Evolutionary conservation across 2,797 vertebrate species (phyloP).

Genomic region (Nannoperca australis): DNA sequence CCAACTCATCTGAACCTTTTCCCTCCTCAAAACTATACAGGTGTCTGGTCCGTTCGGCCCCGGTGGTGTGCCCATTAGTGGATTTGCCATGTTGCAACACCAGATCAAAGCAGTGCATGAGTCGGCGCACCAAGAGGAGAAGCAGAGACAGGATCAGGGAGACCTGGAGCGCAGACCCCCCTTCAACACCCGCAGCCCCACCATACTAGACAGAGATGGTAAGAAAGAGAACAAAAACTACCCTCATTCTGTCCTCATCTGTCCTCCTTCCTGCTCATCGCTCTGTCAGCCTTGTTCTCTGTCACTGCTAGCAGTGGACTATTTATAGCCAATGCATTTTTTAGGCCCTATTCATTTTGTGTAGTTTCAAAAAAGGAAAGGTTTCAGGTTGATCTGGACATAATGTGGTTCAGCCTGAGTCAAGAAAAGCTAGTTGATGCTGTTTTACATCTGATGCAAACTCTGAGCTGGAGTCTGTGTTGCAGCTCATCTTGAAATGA

Average conservation of each 20-base stretch:
- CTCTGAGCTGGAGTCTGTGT: constrained; percentile 11
- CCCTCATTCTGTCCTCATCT: constrained; percentile 21
- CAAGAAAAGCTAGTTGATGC: constrained; percentile 31
- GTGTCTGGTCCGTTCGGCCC: constrained; percentile 79
- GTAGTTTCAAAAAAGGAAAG: constrained; percentile 24
- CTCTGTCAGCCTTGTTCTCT: constrained; percentile 36
- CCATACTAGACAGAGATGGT: constrained; percentile 93
- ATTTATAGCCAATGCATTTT: constrained; percentile 55
- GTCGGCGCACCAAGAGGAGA: constrained; percentile 93
- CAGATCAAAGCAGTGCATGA: constrained; percentile 97
- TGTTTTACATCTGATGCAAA: constrained; percentile 36
- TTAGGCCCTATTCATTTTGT: constrained; percentile 43
- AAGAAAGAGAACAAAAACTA: constrained; percentile 53
- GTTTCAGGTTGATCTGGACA: constrained; percentile 32
- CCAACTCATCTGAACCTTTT: neutral
- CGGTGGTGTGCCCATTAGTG: constrained; percentile 86
- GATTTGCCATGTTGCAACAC: constrained; percentile 93
- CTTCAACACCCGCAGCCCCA: constrained; percentile 90
- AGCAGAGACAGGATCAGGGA: constrained; percentile 93
- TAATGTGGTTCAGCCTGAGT: constrained; percentile 34
- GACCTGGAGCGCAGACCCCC: constrained; percentile 89
- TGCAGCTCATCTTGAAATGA: constrained; percentile 19
- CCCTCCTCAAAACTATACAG: constrained; percentile 53
- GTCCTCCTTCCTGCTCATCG: constrained; percentile 11
- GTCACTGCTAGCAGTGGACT: constrained; percentile 44